These are phyloP conservation scores for Tuberolachnus salignus DNA, from an alignment of 2,888 invertebrate genomes.

Conservation along the genomic window DNA sequence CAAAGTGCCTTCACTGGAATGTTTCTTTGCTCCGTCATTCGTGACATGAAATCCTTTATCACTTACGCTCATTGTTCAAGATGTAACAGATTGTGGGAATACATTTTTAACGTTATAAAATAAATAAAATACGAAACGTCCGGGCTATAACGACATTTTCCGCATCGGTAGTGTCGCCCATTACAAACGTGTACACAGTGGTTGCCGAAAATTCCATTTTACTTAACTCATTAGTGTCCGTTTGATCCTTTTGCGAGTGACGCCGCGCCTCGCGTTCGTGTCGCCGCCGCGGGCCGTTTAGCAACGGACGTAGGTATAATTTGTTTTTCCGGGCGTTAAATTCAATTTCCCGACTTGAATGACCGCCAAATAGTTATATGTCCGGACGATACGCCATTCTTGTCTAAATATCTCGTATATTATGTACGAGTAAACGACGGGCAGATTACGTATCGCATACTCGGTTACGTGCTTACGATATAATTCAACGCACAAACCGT, in stretches of 20 bases:
- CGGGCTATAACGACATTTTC: slow-evolving; percentile 1
- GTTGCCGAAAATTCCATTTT: slow-evolving; percentile 34
- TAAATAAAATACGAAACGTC: too few relatives aligned
- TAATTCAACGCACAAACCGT: too few relatives aligned
- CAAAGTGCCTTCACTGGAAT: too few relatives aligned
- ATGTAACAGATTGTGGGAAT: too few relatives aligned
- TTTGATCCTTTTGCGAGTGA: slow-evolving; percentile 25
- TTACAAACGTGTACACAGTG: too few relatives aligned
- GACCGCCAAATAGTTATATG: slow-evolving; percentile 13
- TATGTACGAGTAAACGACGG: too few relatives aligned
- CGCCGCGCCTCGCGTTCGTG: slow-evolving; percentile 9
- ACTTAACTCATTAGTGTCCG: slow-evolving; percentile 34
- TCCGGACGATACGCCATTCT: not conserved
- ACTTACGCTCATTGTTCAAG: too few relatives aligned
- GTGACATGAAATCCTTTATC: too few relatives aligned
- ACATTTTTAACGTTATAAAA: too few relatives aligned
- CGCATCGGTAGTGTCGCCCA: not conserved
- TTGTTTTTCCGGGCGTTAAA: slow-evolving; percentile 44
- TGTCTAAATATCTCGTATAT: not conserved
- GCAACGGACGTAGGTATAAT: slow-evolving; percentile 34
- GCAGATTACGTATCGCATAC: too few relatives aligned
- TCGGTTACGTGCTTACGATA: too few relatives aligned
- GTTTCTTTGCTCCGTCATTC: too few relatives aligned
- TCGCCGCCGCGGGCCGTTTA: not conserved
- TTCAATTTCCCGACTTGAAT: slow-evolving; percentile 36